Conservation (phyloP, 2,888 invertebrate species). For the Dromius quadrimaculatus region DNA sequence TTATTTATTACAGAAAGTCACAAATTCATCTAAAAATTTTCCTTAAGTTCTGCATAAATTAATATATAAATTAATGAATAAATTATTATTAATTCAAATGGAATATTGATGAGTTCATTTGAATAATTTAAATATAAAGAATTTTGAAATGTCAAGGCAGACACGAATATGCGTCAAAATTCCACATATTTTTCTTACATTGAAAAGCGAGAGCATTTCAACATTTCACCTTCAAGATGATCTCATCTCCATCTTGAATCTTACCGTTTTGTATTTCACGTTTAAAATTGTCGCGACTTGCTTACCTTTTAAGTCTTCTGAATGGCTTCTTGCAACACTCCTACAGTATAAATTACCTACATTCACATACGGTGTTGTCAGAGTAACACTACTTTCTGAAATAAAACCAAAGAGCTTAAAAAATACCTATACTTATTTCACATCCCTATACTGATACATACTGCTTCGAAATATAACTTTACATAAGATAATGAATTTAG, state of each 20-base stretch:
- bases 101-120: not conserved
- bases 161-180: conserved; percentile 16
- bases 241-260: not conserved
- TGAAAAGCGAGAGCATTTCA: not conserved
- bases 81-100: conserved; percentile 25
- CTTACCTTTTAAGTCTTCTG: not conserved
- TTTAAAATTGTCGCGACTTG: not conserved
- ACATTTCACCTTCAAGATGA: conserved; percentile 20
- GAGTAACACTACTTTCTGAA: too few species aligned
- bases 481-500: too few species aligned
- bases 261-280: not conserved
- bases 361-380: too few species aligned
- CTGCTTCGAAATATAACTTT: too few species aligned
- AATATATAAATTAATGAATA: conserved; percentile 22
- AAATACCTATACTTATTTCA: too few species aligned
- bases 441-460: too few species aligned
- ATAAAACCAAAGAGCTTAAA: too few species aligned
- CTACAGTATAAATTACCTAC: too few species aligned
- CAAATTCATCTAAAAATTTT: too few species aligned
- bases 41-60: too few species aligned
- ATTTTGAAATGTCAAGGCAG: conserved; percentile 41
- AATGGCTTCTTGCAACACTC: not conserved
- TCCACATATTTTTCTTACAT: conserved; percentile 6
- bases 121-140: conserved; percentile 13
- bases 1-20: too few species aligned